Percentiles rank a stretch among this genome's conserved stretches.
These are phyloP conservation scores for Octopus sinensis DNA, from an alignment of 1,140 invertebrate genomes.

Conservation along the genomic window DNA sequence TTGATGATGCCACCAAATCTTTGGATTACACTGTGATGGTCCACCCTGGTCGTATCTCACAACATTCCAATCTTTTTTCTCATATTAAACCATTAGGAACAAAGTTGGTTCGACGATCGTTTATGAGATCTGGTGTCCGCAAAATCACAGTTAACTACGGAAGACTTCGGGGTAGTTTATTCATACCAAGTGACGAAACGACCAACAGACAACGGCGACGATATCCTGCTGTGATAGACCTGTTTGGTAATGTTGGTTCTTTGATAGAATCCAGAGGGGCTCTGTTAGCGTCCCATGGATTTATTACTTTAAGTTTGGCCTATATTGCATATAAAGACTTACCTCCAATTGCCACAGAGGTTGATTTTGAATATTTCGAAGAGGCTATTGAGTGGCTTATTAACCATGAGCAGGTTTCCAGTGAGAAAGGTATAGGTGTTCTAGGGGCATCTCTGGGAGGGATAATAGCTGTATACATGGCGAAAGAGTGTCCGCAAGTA, in stretches of 20 bases:
- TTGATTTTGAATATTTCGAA: slow-evolving; percentile 21
- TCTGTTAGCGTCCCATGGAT: slow-evolving; percentile 43
- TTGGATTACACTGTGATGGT: too few species aligned
- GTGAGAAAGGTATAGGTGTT: slow-evolving; percentile 26
- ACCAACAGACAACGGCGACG: slow-evolving; percentile 9
- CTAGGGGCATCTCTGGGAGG: slow-evolving; percentile 32
- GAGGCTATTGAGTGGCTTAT: slow-evolving; percentile 33
- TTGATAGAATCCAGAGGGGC: slow-evolving; percentile 40
- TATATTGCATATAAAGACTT: slow-evolving; percentile 44
- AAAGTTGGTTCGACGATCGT: too few species aligned
- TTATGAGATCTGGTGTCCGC: slow-evolving; percentile 14
- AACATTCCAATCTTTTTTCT: too few species aligned
- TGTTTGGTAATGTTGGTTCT: slow-evolving; percentile 44
- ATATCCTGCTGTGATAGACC: slow-evolving; percentile 47
- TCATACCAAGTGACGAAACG: slow-evolving; percentile 9
- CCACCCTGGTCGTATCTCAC: too few species aligned
- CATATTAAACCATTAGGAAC: too few species aligned
- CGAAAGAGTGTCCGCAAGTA: slow-evolving; percentile 24
- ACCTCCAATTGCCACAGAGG: slow-evolving; percentile 5
- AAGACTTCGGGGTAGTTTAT: slow-evolving; percentile 29
- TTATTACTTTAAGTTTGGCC: slow-evolving; percentile 37
- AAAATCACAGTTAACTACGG: slow-evolving; percentile 27
- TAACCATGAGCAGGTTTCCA: slow-evolving; percentile 18
- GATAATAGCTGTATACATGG: slow-evolving; percentile 26
- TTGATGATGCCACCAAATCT: too few species aligned